Evolutionary conservation across 2,113 vertebrate genomes (phyloP).

Genomic region (Benitochromis conjunctus): DNA sequence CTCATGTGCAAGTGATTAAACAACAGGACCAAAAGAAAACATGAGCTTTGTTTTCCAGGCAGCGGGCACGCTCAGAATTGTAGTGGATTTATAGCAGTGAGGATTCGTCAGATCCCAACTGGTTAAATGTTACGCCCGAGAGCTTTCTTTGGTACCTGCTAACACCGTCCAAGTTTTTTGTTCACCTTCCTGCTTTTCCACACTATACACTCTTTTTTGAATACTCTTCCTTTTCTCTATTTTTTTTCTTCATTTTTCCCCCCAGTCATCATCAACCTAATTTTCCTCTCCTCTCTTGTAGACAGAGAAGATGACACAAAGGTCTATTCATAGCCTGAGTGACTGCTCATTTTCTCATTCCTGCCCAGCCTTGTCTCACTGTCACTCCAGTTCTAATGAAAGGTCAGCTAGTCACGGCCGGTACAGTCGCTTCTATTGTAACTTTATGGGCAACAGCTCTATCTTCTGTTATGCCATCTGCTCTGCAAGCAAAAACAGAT

Average conservation of each 20-base stretch:
- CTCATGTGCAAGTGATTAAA: constrained; percentile 72
- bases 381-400: constrained; percentile 61
- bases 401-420: constrained; percentile 37
- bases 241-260: rapidly evolving
- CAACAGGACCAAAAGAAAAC: constrained; percentile 55
- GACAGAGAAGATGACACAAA: constrained; percentile 47
- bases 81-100: constrained; percentile 50
- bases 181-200: neutral
- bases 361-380: constrained; percentile 49
- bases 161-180: neutral
- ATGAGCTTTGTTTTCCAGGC: constrained; percentile 64
- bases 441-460: neutral
- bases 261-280: neutral
- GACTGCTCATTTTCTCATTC: constrained; percentile 59
- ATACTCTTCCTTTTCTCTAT: neutral
- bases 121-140: constrained; percentile 53
- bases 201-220: neutral
- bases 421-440: constrained; percentile 59
- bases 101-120: constrained; percentile 47
- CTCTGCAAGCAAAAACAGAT: constrained; percentile 23
- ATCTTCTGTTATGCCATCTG: constrained; percentile 33
- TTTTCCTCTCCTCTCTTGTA: neutral
- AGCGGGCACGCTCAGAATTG: constrained; percentile 48
- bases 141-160: constrained; percentile 13
- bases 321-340: constrained; percentile 59